A percentile compares a stretch with the other conserved stretches of the same genome.
These are phyloP conservation scores for Hyalella azteca DNA, from an alignment of 2,888 invertebrate genomes.

Conservation along the genomic window DNA sequence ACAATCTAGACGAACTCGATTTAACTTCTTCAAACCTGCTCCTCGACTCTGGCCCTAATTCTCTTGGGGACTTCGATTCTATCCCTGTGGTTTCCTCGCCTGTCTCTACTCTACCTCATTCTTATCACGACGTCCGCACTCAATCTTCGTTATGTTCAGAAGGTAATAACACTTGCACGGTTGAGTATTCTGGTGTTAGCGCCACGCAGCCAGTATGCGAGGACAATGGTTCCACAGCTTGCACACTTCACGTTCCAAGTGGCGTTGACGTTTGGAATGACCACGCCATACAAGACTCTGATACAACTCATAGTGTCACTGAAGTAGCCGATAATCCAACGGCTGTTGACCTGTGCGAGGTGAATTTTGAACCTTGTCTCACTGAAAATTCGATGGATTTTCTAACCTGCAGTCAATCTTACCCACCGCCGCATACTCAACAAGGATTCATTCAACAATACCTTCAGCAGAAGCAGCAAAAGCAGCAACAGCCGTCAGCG, in stretches of 20 bases:
- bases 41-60: constrained; percentile 18
- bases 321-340: background rate
- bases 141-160: background rate
- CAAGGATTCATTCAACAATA: background rate
- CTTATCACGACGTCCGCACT: background rate
- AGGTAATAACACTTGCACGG: background rate
- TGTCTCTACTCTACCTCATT: background rate
- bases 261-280: background rate
- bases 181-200: background rate
- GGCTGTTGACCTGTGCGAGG: no score
- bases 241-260: constrained; percentile 4
- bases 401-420: background rate
- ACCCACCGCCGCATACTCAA: background rate
- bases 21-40: constrained; percentile 2
- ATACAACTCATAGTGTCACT: background rate
- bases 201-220: background rate
- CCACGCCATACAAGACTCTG: background rate
- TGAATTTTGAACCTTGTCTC: no score
- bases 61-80: background rate
- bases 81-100: background rate
- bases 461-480: background rate
- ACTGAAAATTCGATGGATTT: background rate
- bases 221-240: background rate
- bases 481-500: background rate
- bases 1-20: constrained; percentile 19